Base-by-base conservation (phyloP, 1,140 invertebrate genomes). In the Leucophenga varia region DNA sequence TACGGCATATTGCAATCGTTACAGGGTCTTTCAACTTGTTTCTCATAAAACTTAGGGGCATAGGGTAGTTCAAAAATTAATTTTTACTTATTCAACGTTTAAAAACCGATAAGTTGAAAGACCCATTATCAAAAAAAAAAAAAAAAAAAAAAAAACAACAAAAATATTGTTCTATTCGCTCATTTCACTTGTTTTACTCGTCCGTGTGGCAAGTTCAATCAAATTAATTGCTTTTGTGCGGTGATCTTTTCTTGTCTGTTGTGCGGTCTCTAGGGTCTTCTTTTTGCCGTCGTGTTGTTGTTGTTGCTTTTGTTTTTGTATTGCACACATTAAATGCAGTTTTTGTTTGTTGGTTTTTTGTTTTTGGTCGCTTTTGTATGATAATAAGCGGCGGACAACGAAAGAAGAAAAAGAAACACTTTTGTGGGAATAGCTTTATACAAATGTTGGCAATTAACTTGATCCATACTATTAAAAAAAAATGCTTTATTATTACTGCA, bases 121-220 rank as follows among this genome's bases (percentile, higher is more conserved):
- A 39, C 13, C 16, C n/a, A 39, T n/a, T 14, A n/a, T 39, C 16
- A 13, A 14, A 12, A 22, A 39, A 39, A 22, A 17, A 19, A 39
- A 14, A 19, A 12, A 17, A 19, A 39, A 39, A 39, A 19, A 19
- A 19, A 19, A 14, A 17, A 35, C 14, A 16, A 16, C 13, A 13
- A 13, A 17, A 16, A 35, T 16, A 35, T 35, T 35, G 12, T 32
- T 35, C 18, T 13, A 35, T 35, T 13, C 5, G 13, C 14, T 13
- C 18, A 16, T 13, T 16, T 35, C 14, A 2, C 7, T 4, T 32
- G 32, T 6, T 4, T 35, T 4, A 54, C 56, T 58, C 58, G 57
- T 20, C 64, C 56, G 59, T 67, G 65, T 65, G 65, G 65, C 65
- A 61, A 60, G 57, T 63, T 61, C 67, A 70, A 70, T 70, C 65